Evolutionary conservation across 2,797 vertebrate genomes (phyloP), one percentile per base, ranked within the genome.

Genomic region (Lepus townsendii): DNA sequence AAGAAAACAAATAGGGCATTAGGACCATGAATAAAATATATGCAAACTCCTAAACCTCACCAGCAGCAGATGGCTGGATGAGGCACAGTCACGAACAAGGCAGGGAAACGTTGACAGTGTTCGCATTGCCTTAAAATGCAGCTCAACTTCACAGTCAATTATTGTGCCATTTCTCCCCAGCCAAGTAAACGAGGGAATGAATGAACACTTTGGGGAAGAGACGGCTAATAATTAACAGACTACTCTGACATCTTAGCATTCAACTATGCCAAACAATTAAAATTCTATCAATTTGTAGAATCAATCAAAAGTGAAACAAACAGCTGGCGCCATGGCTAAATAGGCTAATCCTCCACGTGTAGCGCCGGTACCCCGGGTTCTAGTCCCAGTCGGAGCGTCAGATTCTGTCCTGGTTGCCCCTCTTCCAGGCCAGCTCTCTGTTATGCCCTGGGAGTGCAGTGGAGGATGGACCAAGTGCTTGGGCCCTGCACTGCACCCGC

Each of bases 131-230:
- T 95, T 93, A 57, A 91, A 89, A 54, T 30, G 14, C 82, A 94
- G 63, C 52, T n/a, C 47, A 83, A 82, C 76, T 66, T 57, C 60
- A 91, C 32, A 66, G 62, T 27, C 93, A 94, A n/a, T 90, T 89
- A 89, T 7, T 47, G 69, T 92, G 91, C 75, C 83, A 94, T 95
- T 95, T 93, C 80, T 97, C 32, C 62, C 95, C 83, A 93, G 89
- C 94, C 82, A 97, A 94, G 66, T 83, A 93, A 72, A 91, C 3
- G 4, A 83, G 71, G 83, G 65, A 95, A 90, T 38, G 38, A 92
- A 80, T 27, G 9, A 91, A 77, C 86, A 83, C 72, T 66, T 90
- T 75, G 22, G 27, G 78, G n/a, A 32, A 92, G 91, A 95, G 77
- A 76, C 68, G 73, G 62, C 95, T 94, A 65, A 88, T 86, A 80